Conservation (phyloP, 2,888 invertebrate species). For the Eristalinus sepulchralis region DNA sequence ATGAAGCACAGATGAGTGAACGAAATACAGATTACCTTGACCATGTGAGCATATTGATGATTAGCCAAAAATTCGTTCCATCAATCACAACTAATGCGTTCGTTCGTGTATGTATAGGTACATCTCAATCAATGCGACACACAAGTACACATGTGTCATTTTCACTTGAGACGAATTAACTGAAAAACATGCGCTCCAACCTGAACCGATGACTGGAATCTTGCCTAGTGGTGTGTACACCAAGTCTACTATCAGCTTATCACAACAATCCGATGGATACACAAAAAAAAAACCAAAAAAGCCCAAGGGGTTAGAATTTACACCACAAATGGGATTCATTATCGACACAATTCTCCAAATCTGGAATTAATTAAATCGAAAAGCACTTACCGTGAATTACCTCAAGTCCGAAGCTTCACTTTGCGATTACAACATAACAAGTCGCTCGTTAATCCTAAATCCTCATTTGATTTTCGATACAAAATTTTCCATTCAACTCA, state of each 20-base stretch:
- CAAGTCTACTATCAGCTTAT: background rate
- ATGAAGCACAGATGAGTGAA: background rate
- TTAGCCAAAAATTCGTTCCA: background rate
- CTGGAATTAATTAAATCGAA: conserved; percentile 36
- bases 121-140: background rate
- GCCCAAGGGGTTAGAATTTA: background rate
- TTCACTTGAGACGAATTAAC: background rate
- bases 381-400: conserved; percentile 60
- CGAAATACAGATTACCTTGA: background rate
- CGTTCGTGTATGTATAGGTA: background rate
- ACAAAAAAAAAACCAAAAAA: background rate
- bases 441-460: conserved; percentile 62
- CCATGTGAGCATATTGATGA: background rate
- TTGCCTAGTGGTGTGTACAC: background rate
- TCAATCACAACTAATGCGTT: background rate
- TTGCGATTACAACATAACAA: conserved; percentile 32
- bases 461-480: conserved; percentile 43
- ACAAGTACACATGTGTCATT: background rate
- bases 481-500: conserved; percentile 37
- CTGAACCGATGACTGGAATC: background rate
- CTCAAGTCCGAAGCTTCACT: conserved; percentile 39
- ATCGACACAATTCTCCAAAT: background rate
- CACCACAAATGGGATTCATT: background rate
- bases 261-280: background rate
- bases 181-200: background rate